Evolutionary conservation across 2,888 invertebrate genomes (phyloP).

Genomic region (Drosophila algonquin): DNA sequence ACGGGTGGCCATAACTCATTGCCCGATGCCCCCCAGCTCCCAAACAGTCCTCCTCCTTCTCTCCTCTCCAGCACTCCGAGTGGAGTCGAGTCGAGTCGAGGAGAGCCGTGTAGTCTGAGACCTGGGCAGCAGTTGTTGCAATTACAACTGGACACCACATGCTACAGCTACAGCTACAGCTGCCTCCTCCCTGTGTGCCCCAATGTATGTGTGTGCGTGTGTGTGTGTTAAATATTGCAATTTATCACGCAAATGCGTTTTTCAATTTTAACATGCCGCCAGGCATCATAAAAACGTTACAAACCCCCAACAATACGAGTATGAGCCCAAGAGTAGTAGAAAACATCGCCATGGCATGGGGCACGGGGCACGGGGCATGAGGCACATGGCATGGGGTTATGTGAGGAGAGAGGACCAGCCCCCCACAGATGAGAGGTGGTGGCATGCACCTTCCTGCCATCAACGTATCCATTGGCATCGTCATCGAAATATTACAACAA

Average conservation of each 20-base stretch:
- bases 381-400: background rate
- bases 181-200: slow-evolving; percentile 4
- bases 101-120: slow-evolving; percentile 40
- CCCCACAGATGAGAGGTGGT: background rate
- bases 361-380: background rate
- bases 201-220: slow-evolving; percentile 14
- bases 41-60: slow-evolving; percentile 5
- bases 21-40: slow-evolving; percentile 49
- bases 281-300: slow-evolving; percentile 82
- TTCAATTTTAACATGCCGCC: slow-evolving; percentile 84
- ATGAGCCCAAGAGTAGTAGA: slow-evolving; percentile 50
- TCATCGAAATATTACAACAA: slow-evolving; percentile 3
- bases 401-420: background rate
- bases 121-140: slow-evolving; percentile 69
- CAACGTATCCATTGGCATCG: slow-evolving; percentile 10
- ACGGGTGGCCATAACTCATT: slow-evolving; percentile 80
- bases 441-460: background rate
- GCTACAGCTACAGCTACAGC: slow-evolving; percentile 67
- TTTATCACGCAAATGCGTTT: slow-evolving; percentile 84
- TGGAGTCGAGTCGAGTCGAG: slow-evolving; percentile 18
- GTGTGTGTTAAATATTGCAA: slow-evolving; percentile 83
- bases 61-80: slow-evolving; percentile 44
- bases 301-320: slow-evolving; percentile 73
- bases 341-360: slow-evolving; percentile 16
- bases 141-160: slow-evolving; percentile 76